Evolutionary conservation across 2,888 invertebrate genomes (phyloP), one percentile per base, ranked within the genome.

Genomic region (Tetrapedia diversipes): DNA sequence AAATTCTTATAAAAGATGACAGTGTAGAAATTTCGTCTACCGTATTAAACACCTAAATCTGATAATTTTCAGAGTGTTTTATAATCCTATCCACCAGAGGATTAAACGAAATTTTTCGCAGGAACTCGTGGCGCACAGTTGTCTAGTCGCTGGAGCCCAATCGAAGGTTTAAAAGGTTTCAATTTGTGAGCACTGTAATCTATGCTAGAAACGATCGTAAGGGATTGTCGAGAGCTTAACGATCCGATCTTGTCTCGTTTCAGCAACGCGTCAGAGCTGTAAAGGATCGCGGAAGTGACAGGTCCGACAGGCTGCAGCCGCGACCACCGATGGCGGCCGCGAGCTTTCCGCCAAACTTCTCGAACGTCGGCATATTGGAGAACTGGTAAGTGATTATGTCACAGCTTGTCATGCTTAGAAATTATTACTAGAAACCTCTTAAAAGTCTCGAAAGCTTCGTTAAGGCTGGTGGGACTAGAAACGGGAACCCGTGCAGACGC

Each of bases 341-440:
- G 85, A 90, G 90, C 86, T 90, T 90, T 84, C 90, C 90, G 64
- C 90, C 89, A 69, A 90, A 89, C 87, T 91, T 91, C 82, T 86
- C 88, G 72, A 91, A 90, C 89, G 90, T 91, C 86, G 89, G 90
- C 86, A 89, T 90, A 79, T 86, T 91, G 78, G 91, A 91, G 84
- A 91, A 90, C 85, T 90, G 91, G 91, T 91, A 83, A 91, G 91
- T 90, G 61, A 72, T 51, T 65, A 41, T 47, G 60, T 74, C 80
- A 78, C 49, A 60, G 68, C 79, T 77, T 71, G 70, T 70, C 80
- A 41, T 59, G 71, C 53, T 66, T 69, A 47, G 19, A 63, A 66
- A 72, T 77, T 75, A 69, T 71, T 61, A 67, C 61, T 69, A 63
- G 80, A 80, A 81, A 74, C 80, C 74, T 80, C 77, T 80, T 80